Conservation (phyloP, 2,888 invertebrate species). For the Thymelicus acteon region DNA sequence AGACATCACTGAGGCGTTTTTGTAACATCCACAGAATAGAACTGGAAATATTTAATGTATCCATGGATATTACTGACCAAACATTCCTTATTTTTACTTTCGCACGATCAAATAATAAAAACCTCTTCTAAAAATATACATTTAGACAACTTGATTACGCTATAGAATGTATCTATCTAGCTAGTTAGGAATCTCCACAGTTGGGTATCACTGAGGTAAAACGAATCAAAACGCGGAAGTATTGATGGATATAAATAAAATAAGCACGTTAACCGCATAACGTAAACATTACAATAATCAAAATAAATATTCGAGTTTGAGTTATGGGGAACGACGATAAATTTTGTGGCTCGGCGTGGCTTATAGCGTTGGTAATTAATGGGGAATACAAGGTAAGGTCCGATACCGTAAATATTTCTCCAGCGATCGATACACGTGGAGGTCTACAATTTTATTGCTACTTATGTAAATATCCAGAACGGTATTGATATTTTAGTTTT, state of each 20-base stretch:
- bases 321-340: conserved; percentile 25
- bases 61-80: no score
- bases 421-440: background rate
- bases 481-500: no score
- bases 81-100: no score
- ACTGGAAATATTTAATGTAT: no score
- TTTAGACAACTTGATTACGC: no score
- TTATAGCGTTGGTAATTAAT: conserved; percentile 27
- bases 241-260: conserved; percentile 11
- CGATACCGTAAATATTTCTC: conserved; percentile 4
- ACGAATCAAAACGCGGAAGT: background rate
- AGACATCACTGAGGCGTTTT: no score
- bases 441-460: conserved; percentile 1
- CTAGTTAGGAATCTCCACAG: background rate
- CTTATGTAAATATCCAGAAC: background rate
- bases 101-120: conserved; percentile 9
- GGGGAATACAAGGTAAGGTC: conserved; percentile 21
- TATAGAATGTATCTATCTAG: no score
- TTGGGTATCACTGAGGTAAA: background rate
- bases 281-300: conserved; percentile 23
- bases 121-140: background rate
- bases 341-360: conserved; percentile 19
- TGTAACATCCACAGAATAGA: no score
- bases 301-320: conserved; percentile 30
- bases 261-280: conserved; percentile 15